These are phyloP conservation scores for Hippopotamyrus pictus DNA, from an alignment of 2,797 vertebrate genomes.

Conservation along the genomic window DNA sequence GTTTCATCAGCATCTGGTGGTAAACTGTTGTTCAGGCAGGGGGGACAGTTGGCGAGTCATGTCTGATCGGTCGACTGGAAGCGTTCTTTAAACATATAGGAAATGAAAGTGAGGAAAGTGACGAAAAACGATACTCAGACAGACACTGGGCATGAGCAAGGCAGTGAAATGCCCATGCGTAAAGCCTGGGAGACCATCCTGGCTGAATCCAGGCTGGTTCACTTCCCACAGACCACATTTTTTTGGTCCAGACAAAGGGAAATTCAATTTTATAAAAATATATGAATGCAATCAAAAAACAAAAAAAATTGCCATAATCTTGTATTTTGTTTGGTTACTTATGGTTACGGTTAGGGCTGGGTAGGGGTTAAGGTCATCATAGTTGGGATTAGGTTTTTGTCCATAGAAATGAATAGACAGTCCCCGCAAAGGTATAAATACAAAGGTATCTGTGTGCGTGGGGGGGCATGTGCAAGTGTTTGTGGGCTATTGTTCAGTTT, in stretches of 20 bases:
- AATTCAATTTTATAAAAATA: background rate
- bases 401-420: background rate
- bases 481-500: background rate
- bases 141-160: background rate
- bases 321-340: background rate
- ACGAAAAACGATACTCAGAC: background rate
- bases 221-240: background rate
- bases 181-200: background rate
- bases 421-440: background rate
- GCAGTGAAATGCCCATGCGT: background rate
- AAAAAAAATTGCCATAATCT: background rate
- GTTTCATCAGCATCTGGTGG: background rate
- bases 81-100: background rate
- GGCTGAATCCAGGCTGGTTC: background rate
- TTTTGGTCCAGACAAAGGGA: background rate
- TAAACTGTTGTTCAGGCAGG: background rate
- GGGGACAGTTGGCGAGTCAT: background rate
- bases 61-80: background rate
- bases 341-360: background rate
- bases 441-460: background rate
- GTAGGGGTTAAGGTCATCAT: background rate
- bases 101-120: background rate
- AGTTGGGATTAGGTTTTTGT: background rate
- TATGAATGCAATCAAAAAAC: background rate
- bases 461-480: background rate